Evolutionary conservation across 2,888 invertebrate species (phyloP).

Genomic region (Scrobipalpa costella): DNA sequence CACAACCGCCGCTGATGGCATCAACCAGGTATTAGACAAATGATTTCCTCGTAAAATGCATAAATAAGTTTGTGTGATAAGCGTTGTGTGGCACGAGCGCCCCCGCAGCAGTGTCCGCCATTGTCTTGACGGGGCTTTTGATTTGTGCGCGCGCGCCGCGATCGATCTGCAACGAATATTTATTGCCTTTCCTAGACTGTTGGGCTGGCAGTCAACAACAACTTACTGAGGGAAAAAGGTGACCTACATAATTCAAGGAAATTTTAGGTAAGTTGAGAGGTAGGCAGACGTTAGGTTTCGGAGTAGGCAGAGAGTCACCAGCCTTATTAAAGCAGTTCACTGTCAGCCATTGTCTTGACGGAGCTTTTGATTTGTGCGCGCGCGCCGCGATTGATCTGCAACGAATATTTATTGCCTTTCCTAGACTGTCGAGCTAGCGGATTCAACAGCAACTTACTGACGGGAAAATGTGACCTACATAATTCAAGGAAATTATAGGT

Average conservation of each 20-base stretch:
- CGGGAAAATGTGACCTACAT: neutral
- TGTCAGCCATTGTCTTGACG: conserved; percentile 69
- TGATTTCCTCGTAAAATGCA: conserved; percentile 36
- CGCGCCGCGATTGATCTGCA: conserved; percentile 59
- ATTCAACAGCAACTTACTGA: neutral
- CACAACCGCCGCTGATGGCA: neutral
- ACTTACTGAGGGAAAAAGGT: neutral
- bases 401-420: conserved; percentile 68
- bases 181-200: conserved; percentile 62
- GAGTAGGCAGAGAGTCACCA: too few relatives aligned
- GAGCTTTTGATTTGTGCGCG: conserved; percentile 73
- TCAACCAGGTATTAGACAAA: conserved; percentile 34
- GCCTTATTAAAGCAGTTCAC: too few relatives aligned
- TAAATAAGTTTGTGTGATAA: conserved; percentile 55
- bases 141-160: conserved; percentile 70
- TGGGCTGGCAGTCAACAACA: neutral
- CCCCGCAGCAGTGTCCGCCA: conserved; percentile 67
- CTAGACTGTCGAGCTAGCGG: conserved; percentile 36
- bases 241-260: neutral
- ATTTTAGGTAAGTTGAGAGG: too few relatives aligned
- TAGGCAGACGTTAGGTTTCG: too few relatives aligned
- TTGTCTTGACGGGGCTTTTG: conserved; percentile 72
- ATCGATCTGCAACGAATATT: conserved; percentile 60
- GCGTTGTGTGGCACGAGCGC: conserved; percentile 67
- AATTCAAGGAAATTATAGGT: neutral